Evolutionary conservation across 2,113 vertebrate species (phyloP), one percentile per base, ranked within the genome.

Genomic region (Syrrhaptes paradoxus): DNA sequence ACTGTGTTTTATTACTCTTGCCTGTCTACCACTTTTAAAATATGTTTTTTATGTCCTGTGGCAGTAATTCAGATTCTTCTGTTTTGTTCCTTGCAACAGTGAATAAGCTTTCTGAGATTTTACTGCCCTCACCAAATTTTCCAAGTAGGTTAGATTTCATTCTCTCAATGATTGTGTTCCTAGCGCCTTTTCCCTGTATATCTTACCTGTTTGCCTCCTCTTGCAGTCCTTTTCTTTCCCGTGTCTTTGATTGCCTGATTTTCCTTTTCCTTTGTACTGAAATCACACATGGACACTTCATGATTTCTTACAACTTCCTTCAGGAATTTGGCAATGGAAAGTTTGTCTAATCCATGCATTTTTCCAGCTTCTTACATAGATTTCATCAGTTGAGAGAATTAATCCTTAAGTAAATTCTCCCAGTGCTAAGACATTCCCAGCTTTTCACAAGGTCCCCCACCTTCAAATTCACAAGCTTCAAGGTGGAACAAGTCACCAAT

Each of bases 61-160:
- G 43, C 26, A 38, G 61, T 84, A 89, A 90, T 78, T 95, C 49
- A 71, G 29, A 51, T 58, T 77, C 13, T 78, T 94, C 62, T 89
- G 26, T 34, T 95, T 93, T 77, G 67, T 93, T 90, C 34, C 26
- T 95, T 86, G 43, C 31, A 90, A 51, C 18, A 84, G 13, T 14
- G 9, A 43, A 66, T 22, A 66, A 86, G 29, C 43, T 89, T 77
- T 95, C 85, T 88, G 75, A 77, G 34, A 15, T 88, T 81, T 92
- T 89, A 89, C 32, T 81, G 51, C 52, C 34, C 34, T 67, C 43
- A 75, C 68, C 76, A 81, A 78, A n/a, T 89, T 95, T 95, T 89
- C 48, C 34, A 78, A 54, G 49, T 71, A 57, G 31, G 65, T 93
- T 90, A 82, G 22, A 55, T 90, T 96, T 94, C 68, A 77, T 74